Evolutionary conservation across 2,888 invertebrate species (phyloP).

Genomic region (Zelleria hepariella): DNA sequence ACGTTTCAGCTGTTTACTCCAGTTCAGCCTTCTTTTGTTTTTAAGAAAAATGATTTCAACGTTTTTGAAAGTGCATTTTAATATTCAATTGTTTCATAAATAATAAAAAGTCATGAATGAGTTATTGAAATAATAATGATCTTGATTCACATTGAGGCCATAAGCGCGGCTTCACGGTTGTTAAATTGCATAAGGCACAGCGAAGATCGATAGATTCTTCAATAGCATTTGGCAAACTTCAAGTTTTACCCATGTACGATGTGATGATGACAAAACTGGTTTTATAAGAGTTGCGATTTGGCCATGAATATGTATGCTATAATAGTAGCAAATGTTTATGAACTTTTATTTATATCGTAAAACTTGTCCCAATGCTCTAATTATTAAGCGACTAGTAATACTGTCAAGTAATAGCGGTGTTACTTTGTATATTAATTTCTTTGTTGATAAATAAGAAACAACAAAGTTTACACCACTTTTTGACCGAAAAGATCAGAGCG

Average conservation of each 20-base stretch:
- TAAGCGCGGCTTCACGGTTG: not conserved
- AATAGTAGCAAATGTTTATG: not conserved
- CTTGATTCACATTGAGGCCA: not conserved
- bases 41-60: not conserved
- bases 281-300: not conserved
- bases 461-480: too few species aligned
- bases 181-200: not conserved
- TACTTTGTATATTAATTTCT: too few species aligned
- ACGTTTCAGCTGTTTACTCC: slow-evolving; percentile 8
- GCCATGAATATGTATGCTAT: not conserved
- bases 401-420: too few species aligned
- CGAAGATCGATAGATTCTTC: not conserved
- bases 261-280: not conserved
- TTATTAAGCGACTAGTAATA: too few species aligned
- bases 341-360: too few species aligned
- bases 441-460: too few species aligned
- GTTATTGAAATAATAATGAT: not conserved
- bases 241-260: not conserved
- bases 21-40: not conserved
- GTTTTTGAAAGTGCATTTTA: not conserved
- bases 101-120: not conserved
- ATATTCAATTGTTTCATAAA: not conserved
- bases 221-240: not conserved
- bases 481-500: too few species aligned
- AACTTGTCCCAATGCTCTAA: too few species aligned